Conservation (phyloP, 2,888 invertebrate genomes). For the Mesorhabditis belari region DNA sequence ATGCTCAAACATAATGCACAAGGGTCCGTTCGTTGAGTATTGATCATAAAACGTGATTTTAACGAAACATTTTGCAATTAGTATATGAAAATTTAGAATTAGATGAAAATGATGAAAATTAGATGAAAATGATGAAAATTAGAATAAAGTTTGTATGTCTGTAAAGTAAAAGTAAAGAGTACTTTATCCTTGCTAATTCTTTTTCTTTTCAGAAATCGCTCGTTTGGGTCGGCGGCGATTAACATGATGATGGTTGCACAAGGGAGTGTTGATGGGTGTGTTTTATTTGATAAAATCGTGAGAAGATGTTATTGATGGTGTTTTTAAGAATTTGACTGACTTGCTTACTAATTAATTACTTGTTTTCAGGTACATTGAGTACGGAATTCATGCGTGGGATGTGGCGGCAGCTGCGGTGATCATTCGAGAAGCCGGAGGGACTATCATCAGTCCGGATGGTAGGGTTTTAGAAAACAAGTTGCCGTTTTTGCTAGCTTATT, state of each 20-base stretch:
- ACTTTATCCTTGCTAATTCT: not conserved
- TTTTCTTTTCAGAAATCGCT: slow-evolving; percentile 64
- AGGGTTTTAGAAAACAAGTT: slow-evolving; percentile 6
- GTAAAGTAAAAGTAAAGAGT: too few relatives aligned
- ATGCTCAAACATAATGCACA: slow-evolving; percentile 45
- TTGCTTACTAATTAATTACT: too few relatives aligned
- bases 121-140: too few relatives aligned
- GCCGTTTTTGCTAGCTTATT: not conserved
- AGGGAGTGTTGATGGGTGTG: slow-evolving; percentile 61
- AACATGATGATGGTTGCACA: slow-evolving; percentile 87
- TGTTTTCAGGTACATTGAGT: too few relatives aligned
- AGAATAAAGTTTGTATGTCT: too few relatives aligned
- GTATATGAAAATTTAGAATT: too few relatives aligned
- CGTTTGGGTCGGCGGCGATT: slow-evolving; percentile 83
- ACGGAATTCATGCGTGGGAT: slow-evolving; percentile 91
- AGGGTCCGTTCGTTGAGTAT: slow-evolving; percentile 23
- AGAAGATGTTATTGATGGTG: too few relatives aligned
- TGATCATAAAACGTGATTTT: not conserved
- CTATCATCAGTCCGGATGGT: slow-evolving; percentile 77
- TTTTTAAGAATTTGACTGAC: too few relatives aligned
- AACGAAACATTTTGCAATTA: too few relatives aligned
- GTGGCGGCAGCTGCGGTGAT: slow-evolving; percentile 77
- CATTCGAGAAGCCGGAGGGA: slow-evolving; percentile 86
- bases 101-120: too few relatives aligned
- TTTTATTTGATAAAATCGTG: too few relatives aligned